These are phyloP conservation scores for Germaria angustata DNA, from an alignment of 2,888 invertebrate genomes.

Conservation along the genomic window DNA sequence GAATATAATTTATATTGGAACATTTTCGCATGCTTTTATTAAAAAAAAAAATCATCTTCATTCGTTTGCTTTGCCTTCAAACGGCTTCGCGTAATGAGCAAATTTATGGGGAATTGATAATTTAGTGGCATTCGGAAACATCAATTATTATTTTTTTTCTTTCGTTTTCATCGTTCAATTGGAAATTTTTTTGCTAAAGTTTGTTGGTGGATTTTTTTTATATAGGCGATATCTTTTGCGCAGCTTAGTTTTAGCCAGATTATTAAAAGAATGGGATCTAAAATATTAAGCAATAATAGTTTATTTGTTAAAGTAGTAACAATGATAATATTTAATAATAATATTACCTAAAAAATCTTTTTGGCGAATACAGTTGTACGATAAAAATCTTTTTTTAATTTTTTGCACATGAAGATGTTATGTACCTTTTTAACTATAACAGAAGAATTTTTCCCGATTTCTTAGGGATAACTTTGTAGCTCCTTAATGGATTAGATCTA, in stretches of 20 bases:
- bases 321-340: too few species aligned
- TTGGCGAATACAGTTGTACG: too few species aligned
- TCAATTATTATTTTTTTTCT: conserved; percentile 73
- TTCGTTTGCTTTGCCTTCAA: conserved; percentile 36
- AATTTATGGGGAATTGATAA: conserved; percentile 80
- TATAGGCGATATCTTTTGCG: conserved; percentile 63
- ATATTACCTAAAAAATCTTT: too few species aligned
- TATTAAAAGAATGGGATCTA: background rate
- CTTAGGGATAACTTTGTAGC: too few species aligned
- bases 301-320: too few species aligned
- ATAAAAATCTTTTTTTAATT: too few species aligned
- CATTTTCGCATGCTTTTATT: background rate
- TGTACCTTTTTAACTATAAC: too few species aligned
- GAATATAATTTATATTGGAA: background rate
- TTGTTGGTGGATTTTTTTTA: conserved; percentile 63
- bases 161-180: conserved; percentile 44
- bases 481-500: too few species aligned
- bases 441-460: too few species aligned
- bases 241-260: conserved; percentile 18
- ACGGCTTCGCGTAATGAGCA: conserved; percentile 77
- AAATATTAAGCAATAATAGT: too few species aligned
- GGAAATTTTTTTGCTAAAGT: conserved; percentile 62
- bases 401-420: too few species aligned
- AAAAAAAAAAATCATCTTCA: background rate
- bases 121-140: conserved; percentile 80